A percentile compares a stretch with the other conserved stretches of the same genome.
These are phyloP conservation scores for Cynaeus angustus DNA, from an alignment of 2,888 invertebrate species.

Conservation along the genomic window DNA sequence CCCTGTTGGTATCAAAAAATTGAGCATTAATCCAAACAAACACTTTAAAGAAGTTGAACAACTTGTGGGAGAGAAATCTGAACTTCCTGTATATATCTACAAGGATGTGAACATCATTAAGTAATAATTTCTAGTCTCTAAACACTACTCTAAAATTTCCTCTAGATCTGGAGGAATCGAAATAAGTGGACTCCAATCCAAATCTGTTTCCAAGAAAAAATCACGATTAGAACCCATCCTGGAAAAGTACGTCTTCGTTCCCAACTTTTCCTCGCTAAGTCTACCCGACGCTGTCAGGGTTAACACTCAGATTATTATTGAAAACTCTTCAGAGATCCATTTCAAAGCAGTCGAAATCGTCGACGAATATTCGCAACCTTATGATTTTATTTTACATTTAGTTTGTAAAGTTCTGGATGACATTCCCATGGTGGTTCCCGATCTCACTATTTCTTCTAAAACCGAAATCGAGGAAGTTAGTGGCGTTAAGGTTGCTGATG, in stretches of 20 bases:
- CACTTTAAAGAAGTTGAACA: slow-evolving; percentile 73
- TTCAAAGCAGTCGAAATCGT: slow-evolving; percentile 75
- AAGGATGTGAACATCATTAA: slow-evolving; percentile 51
- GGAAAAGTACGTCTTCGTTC: slow-evolving; percentile 82
- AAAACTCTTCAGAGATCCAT: slow-evolving; percentile 79
- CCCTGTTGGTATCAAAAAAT: slow-evolving; percentile 83
- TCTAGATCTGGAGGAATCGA: slow-evolving; percentile 82
- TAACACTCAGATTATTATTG: slow-evolving; percentile 80
- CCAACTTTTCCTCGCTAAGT: slow-evolving; percentile 70
- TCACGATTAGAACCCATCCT: slow-evolving; percentile 82
- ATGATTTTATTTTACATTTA: slow-evolving; percentile 18
- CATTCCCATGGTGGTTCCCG: slow-evolving; percentile 22
- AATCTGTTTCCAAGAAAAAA: slow-evolving; percentile 79
- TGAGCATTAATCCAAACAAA: slow-evolving; percentile 80
- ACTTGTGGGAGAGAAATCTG: slow-evolving; percentile 48
- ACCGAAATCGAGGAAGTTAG: slow-evolving; percentile 1
- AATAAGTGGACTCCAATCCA: slow-evolving; percentile 83
- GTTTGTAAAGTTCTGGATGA: slow-evolving; percentile 27
- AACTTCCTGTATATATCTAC: slow-evolving; percentile 64
- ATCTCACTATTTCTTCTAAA: slow-evolving; percentile 24
- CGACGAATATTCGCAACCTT: slow-evolving; percentile 18
- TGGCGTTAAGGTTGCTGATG: slow-evolving; percentile 64
- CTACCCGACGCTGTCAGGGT: slow-evolving; percentile 71
- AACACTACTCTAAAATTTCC: no score
- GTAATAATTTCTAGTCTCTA: slow-evolving; percentile 31